phyloP scores from a whole-genome alignment of 2,888 invertebrate species.

The Andrena chrysosceles region DNA sequence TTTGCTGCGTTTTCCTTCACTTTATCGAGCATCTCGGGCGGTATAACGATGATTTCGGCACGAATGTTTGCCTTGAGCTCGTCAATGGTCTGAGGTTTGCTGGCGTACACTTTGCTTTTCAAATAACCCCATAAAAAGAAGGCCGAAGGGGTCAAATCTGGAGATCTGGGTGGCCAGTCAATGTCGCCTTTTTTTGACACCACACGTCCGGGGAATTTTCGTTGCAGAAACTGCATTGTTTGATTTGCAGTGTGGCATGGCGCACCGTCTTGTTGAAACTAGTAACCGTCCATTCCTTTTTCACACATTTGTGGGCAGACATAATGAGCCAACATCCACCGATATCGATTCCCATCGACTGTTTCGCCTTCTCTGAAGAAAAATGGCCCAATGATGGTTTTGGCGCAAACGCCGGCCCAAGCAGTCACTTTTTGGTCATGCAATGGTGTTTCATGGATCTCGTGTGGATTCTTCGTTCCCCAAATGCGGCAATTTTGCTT shows the following conservation, averaged over 20 bases:
- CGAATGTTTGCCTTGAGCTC: too few relatives aligned
- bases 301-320: constrained; percentile 1
- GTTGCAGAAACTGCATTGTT: constrained; percentile 9
- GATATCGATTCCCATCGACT: constrained; percentile 19
- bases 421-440: too few relatives aligned
- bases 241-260: neutral
- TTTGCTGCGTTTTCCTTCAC: too few relatives aligned
- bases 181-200: constrained; percentile 3
- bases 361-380: constrained; percentile 8
- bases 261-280: neutral
- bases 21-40: too few relatives aligned
- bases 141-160: too few relatives aligned
- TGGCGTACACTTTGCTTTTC: too few relatives aligned
- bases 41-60: too few relatives aligned
- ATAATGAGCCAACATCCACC: constrained; percentile 19
- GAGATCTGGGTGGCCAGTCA: neutral
- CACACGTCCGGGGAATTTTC: constrained; percentile 13
- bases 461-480: too few relatives aligned
- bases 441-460: too few relatives aligned
- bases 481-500: too few relatives aligned
- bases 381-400: constrained; percentile 15
- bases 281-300: constrained; percentile 9
- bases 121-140: too few relatives aligned
- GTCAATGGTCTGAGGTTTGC: too few relatives aligned
- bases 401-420: constrained; percentile 2